Base-by-base conservation (phyloP, 2,113 vertebrate genomes). In the Morphnarchus princeps region DNA sequence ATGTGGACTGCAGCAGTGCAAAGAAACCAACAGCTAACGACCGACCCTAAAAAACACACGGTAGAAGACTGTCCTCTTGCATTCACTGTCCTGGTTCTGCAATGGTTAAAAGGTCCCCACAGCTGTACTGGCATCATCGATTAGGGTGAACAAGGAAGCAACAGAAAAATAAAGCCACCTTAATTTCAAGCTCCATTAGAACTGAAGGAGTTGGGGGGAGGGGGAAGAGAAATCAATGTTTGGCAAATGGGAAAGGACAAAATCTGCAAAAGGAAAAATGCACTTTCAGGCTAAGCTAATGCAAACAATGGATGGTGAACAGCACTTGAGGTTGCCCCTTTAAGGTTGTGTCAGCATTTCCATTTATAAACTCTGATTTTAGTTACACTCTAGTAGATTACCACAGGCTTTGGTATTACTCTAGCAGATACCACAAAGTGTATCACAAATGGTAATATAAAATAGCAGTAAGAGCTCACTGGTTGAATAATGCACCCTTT, bases 151-250 rank as follows among this genome's bases (percentile, higher is more conserved):
- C 78, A 94, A 96, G 90, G 86, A 96, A 97, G 70, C 24, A 0
- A 95, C 89, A 91, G 94, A 81, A 96, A 94, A 96, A 96, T 96
- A 97, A 97, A 87, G 69, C 78, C 76, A 70, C 92, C 86, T 97
- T 97, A 97, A 98, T 97, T 98, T 97, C 97, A 98, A 97, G 94
- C 87, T 94, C 96, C 95, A 97, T 97, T 97, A 97, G 95, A 97
- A 98, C 93, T 90, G 95, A 94, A 97, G 95, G 89, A 73, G 95
- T 96, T 93, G 85, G 76, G 31, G 91, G 61, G 90, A 36, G 63
- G 82, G 76, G 36, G 91, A 89, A 42, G 76, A 88, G 95, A 87
- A 96, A 97, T 95, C 97, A 97, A 91, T 95, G 93, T 90, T 92
- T 97, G 96, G 83, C 92, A 97, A 97, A 95, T 62, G 90, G 71